Evolutionary conservation across 2,113 vertebrate species (phyloP).

Genomic region (Dicrurus megarhynchus): DNA sequence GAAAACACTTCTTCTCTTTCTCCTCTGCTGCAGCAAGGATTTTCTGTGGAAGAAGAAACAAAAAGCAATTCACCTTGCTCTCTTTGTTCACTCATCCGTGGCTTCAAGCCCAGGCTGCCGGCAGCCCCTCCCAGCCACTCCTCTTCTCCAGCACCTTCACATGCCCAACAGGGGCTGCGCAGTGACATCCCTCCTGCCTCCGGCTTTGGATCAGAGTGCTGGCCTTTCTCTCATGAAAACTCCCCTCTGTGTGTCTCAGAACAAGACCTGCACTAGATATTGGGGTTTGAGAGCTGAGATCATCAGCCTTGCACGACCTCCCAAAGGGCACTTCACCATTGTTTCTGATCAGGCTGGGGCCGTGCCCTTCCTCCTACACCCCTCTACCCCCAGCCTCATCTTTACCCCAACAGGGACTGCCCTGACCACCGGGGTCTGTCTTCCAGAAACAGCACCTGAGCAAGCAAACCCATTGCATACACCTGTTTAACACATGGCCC

Average conservation of each 20-base stretch:
- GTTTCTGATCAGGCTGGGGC: background rate
- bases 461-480: background rate
- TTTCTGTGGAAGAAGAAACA: background rate
- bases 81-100: background rate
- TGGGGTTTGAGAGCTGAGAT: background rate
- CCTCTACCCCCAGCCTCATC: accelerated
- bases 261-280: background rate
- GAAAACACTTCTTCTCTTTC: background rate
- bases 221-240: background rate
- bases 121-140: background rate
- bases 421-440: background rate
- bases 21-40: background rate
- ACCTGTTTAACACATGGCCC: background rate
- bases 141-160: background rate
- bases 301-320: accelerated
- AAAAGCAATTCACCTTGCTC: background rate
- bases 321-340: background rate
- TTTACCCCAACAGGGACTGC: accelerated
- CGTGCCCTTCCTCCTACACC: accelerated
- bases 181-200: background rate
- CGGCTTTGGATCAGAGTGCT: accelerated
- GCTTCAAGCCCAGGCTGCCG: background rate
- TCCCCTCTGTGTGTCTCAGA: background rate
- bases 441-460: background rate
- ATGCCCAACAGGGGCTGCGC: background rate